Conservation (phyloP, 2,888 invertebrate species). For the Latheticus oryzae region DNA sequence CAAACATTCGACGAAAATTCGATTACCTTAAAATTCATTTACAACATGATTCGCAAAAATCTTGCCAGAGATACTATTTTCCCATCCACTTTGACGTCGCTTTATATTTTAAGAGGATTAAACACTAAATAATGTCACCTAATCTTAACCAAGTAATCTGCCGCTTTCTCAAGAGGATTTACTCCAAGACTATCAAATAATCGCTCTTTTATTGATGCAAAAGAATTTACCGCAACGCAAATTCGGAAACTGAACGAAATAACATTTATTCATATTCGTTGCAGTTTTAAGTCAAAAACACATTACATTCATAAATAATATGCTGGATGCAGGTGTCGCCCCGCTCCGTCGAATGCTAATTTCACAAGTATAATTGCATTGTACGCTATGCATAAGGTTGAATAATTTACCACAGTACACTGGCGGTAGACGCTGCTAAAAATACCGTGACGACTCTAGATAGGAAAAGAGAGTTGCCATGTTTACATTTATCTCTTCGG, state of each 20-base stretch:
- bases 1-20: slow-evolving; percentile 26
- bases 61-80: background rate
- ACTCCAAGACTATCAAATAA: slow-evolving; percentile 15
- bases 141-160: slow-evolving; percentile 21
- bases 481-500: slow-evolving; percentile 43
- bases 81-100: slow-evolving; percentile 13
- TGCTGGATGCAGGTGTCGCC: slow-evolving; percentile 39
- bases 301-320: slow-evolving; percentile 42
- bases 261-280: too few species aligned
- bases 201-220: slow-evolving; percentile 11
- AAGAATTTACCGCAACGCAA: background rate
- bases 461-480: slow-evolving; percentile 35
- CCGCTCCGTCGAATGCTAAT: slow-evolving; percentile 47
- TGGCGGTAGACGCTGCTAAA: slow-evolving; percentile 41
- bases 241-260: too few species aligned
- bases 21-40: slow-evolving; percentile 29
- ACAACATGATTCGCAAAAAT: slow-evolving; percentile 26
- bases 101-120: slow-evolving; percentile 30
- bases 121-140: slow-evolving; percentile 29
- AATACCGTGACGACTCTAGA: slow-evolving; percentile 39
- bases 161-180: slow-evolving; percentile 13
- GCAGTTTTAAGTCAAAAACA: slow-evolving; percentile 12
- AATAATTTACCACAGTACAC: slow-evolving; percentile 43
- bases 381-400: slow-evolving; percentile 50
- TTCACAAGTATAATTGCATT: slow-evolving; percentile 50